Conservation (phyloP, 2,888 invertebrate species). For the Galeruca laticollis region DNA sequence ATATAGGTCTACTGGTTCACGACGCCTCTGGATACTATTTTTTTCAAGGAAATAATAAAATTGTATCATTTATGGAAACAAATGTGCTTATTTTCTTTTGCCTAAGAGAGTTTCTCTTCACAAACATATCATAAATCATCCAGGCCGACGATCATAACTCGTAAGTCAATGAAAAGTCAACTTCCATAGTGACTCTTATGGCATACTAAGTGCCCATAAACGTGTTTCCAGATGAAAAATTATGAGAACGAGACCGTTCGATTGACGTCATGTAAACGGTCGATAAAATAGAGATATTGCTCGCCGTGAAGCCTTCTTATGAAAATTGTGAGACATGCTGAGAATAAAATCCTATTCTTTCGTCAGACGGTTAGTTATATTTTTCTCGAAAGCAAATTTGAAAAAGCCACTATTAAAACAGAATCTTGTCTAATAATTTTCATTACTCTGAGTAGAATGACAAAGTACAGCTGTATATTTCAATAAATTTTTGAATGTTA, state of each 20-base stretch:
- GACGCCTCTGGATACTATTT: too few species aligned
- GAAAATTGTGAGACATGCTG: neutral
- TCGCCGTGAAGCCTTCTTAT: slow-evolving; percentile 4
- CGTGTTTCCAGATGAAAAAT: slow-evolving; percentile 18
- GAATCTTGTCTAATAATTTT: too few species aligned
- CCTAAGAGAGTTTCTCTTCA: slow-evolving; percentile 1
- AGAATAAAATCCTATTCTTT: neutral
- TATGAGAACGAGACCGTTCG: slow-evolving; percentile 12
- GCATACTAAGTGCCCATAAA: slow-evolving; percentile 17
- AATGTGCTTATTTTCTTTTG: too few species aligned
- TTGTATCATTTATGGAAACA: too few species aligned
- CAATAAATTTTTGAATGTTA: too few species aligned
- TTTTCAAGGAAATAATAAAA: too few species aligned
- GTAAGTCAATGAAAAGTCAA: slow-evolving; percentile 20
- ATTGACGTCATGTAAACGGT: slow-evolving; percentile 19
- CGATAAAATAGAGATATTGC: slow-evolving; percentile 18
- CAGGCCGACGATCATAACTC: neutral
- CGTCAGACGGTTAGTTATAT: neutral
- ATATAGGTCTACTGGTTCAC: too few species aligned
- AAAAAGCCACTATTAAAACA: neutral
- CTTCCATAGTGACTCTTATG: slow-evolving; percentile 12
- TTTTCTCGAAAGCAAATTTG: neutral
- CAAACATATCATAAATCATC: slow-evolving; percentile 5
- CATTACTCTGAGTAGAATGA: too few species aligned
- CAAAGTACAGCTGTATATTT: too few species aligned